Percentiles rank a stretch among this genome's conserved stretches.
Evolutionary conservation across 2,888 invertebrate species (phyloP).

Genomic region (Pseudolycoriella hygida): DNA sequence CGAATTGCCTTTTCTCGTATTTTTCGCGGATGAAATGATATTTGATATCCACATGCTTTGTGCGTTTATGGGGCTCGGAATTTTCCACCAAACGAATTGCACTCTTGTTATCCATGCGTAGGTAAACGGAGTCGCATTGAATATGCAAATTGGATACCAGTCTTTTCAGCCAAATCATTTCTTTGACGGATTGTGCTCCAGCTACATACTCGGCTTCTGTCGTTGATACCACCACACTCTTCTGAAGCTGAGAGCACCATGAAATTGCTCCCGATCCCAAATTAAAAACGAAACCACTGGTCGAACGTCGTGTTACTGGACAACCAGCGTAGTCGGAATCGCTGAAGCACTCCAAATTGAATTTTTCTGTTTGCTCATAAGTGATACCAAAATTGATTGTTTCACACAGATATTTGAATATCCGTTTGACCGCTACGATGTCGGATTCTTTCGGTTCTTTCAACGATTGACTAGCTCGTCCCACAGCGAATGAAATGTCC

Average conservation of each 20-base stretch:
- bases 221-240: constrained; percentile 16
- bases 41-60: no score
- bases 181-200: constrained; percentile 11
- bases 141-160: no score
- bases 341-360: no score
- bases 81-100: neutral
- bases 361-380: constrained; percentile 9
- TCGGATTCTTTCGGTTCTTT: constrained; percentile 8
- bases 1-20: neutral
- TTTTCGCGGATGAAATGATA: neutral
- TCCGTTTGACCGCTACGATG: constrained; percentile 10
- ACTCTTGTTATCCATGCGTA: no score
- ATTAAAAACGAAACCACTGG: constrained; percentile 12
- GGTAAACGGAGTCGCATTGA: no score
- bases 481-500: no score
- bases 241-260: constrained; percentile 16
- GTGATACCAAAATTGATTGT: constrained; percentile 7
- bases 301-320: constrained; percentile 11
- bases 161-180: constrained; percentile 9
- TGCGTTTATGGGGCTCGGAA: neutral
- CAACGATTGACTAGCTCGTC: no score
- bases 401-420: constrained; percentile 10
- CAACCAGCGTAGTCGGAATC: no score
- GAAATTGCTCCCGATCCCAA: no score
- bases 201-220: constrained; percentile 15